These are phyloP conservation scores for Cheirogaleus medius DNA, from an alignment of 2,113 vertebrate genomes.

Conservation along the genomic window DNA sequence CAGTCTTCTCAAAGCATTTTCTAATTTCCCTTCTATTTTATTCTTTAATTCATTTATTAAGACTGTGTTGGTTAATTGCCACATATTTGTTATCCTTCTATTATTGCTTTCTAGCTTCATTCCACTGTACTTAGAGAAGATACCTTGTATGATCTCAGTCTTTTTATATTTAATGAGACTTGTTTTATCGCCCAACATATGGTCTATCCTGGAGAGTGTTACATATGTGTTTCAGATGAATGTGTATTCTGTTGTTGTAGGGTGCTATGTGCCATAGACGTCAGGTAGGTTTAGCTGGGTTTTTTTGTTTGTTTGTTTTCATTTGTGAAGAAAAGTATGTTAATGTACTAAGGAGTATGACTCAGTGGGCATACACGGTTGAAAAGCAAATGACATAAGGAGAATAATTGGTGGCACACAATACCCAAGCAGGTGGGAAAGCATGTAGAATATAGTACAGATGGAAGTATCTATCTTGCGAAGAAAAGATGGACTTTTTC, in stretches of 20 bases:
- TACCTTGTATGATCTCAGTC: not conserved
- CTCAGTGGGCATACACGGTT: not conserved
- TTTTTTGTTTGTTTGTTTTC: not conserved
- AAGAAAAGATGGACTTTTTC: not conserved
- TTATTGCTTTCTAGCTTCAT: not conserved
- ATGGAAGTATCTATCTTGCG: not conserved
- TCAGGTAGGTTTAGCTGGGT: not conserved
- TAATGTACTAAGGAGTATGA: not conserved
- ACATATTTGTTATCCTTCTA: not conserved
- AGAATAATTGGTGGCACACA: not conserved
- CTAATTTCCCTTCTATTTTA: not conserved
- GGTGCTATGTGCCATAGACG: not conserved
- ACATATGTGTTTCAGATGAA: not conserved
- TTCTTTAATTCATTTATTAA: constrained; percentile 11
- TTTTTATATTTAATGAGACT: not conserved
- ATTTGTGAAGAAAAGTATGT: not conserved
- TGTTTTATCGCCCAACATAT: not conserved
- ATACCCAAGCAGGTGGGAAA: not conserved
- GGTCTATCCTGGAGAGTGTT: not conserved
- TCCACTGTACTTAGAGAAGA: not conserved
- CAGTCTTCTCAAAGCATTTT: not conserved
- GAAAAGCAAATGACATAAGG: not conserved
- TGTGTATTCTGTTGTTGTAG: not conserved
- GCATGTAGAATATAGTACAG: not conserved
- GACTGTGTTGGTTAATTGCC: not conserved